Conservation (phyloP, 2,888 invertebrate species). For the Andrena dorsata region DNA sequence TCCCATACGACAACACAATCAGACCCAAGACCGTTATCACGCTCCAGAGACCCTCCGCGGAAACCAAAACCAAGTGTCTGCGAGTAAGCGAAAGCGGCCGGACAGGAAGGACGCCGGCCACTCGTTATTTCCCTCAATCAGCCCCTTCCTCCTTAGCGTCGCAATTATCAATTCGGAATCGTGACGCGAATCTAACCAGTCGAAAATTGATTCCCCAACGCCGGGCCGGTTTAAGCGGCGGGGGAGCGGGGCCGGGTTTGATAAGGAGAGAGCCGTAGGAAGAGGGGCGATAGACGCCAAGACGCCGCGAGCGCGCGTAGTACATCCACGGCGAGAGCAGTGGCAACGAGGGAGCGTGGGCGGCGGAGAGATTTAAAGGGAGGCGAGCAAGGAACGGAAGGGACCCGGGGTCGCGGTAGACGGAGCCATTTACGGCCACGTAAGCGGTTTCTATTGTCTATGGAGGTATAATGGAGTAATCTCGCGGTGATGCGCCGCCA, state of each 20-base stretch:
- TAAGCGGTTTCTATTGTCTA: conserved; percentile 85
- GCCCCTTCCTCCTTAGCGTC: conserved; percentile 41
- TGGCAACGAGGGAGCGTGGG: conserved; percentile 39
- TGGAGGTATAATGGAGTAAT: conserved; percentile 84
- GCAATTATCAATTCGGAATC: conserved; percentile 54
- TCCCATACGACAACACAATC: background rate
- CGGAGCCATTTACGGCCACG: conserved; percentile 83
- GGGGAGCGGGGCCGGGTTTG: conserved; percentile 1
- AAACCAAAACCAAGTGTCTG: background rate
- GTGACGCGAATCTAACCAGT: conserved; percentile 48
- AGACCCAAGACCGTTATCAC: background rate
- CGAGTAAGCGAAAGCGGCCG: background rate
- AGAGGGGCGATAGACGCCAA: background rate
- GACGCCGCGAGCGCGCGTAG: conserved; percentile 3
- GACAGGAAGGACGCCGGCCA: conserved; percentile 30
- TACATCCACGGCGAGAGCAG: conserved; percentile 19
- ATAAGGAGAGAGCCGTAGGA: conserved; percentile 30
- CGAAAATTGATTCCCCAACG: conserved; percentile 48
- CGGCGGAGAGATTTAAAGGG: conserved; percentile 47
- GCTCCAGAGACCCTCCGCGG: background rate
- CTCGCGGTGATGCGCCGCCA: conserved; percentile 83
- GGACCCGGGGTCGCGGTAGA: conserved; percentile 73
- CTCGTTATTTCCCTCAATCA: conserved; percentile 33
- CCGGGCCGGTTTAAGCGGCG: background rate
- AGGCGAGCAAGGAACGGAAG: conserved; percentile 56